A percentile compares a stretch with the other conserved stretches of the same genome.
Conservation (phyloP, 1,140 invertebrate genomes). For the Batillaria attramentaria region DNA sequence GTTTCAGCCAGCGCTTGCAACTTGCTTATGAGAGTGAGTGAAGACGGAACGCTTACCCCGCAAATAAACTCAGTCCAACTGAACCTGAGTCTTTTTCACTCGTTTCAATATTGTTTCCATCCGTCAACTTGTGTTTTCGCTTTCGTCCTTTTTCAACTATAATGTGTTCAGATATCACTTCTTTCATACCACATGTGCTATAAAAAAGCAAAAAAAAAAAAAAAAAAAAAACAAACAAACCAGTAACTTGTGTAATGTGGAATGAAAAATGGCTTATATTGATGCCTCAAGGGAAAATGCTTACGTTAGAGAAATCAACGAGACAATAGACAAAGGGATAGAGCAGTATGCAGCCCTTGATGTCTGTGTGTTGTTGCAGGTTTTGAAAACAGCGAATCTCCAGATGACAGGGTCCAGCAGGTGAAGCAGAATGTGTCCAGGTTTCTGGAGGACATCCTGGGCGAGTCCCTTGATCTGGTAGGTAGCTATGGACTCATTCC, state of each 20-base stretch:
- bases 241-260: no score
- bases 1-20: slow-evolving; percentile 60
- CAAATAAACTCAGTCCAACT: no score
- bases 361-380: slow-evolving; percentile 47
- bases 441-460: slow-evolving; percentile 60
- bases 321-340: neutral
- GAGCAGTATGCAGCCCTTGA: neutral
- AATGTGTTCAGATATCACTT: no score
- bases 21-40: slow-evolving; percentile 67
- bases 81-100: no score
- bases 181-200: no score
- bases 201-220: no score
- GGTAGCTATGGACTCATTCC: no score
- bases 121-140: no score
- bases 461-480: slow-evolving; percentile 63
- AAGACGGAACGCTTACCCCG: no score
- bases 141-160: no score
- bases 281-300: neutral
- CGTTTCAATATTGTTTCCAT: no score
- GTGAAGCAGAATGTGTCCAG: slow-evolving; percentile 61
- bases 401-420: slow-evolving; percentile 49
- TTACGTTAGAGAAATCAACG: neutral
- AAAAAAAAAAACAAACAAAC: no score
- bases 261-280: neutral
- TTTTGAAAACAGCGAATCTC: slow-evolving; percentile 54